phyloP scores from a whole-genome alignment of 1,140 invertebrate species.

The Aphelenchoides avenae region DNA sequence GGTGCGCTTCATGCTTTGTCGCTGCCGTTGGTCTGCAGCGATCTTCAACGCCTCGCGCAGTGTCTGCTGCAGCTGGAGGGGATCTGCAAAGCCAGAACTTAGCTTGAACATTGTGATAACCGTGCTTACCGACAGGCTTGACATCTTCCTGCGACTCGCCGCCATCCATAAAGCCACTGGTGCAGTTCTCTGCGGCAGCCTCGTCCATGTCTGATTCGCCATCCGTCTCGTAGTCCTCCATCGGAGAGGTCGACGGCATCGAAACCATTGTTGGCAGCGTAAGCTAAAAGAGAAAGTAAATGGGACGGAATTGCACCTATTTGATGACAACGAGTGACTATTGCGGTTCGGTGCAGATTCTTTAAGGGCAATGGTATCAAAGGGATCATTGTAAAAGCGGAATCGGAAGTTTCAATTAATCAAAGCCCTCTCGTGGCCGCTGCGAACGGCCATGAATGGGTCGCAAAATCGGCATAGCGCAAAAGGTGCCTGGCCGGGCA shows the following conservation, averaged over 20 bases:
- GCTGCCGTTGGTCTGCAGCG: slow-evolving; percentile 26
- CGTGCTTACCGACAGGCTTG: no score
- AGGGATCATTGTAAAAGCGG: not conserved
- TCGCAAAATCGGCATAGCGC: not conserved
- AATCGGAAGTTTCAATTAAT: not conserved
- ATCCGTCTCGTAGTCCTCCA: slow-evolving; percentile 28
- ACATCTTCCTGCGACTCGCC: no score
- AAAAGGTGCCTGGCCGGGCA: no score
- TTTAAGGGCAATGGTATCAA: not conserved
- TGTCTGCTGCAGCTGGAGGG: slow-evolving; percentile 32
- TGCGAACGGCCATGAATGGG: not conserved
- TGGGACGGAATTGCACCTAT: no score
- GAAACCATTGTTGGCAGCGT: slow-evolving; percentile 27
- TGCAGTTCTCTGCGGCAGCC: not conserved
- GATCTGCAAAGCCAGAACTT: not conserved
- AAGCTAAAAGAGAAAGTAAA: slow-evolving; percentile 10
- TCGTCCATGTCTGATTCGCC: slow-evolving; percentile 4
- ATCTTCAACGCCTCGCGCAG: slow-evolving; percentile 36
- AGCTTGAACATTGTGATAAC: no score
- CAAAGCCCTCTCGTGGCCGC: not conserved
- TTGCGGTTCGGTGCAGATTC: not conserved
- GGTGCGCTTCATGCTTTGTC: slow-evolving; percentile 15
- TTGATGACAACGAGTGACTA: not conserved
- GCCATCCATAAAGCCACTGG: no score
- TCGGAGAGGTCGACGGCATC: slow-evolving; percentile 14